A percentile compares a stretch with the other conserved stretches of the same genome.
phyloP scores from a whole-genome alignment of 2,113 vertebrate species.

The Aphyosemion australe region DNA sequence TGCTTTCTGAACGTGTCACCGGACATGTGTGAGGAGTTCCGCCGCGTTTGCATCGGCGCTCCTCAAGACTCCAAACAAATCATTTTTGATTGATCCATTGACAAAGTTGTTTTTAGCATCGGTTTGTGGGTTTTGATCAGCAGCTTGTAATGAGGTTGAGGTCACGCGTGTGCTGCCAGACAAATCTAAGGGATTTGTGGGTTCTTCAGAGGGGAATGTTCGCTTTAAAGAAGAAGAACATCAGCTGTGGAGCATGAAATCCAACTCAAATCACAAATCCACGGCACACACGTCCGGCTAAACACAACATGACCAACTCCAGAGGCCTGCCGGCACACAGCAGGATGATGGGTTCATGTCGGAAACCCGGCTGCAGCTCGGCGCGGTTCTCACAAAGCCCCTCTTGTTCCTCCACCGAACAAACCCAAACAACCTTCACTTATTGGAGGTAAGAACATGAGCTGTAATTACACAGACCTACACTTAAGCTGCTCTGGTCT shows the following conservation, averaged over 20 bases:
- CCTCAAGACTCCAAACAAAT: conserved; percentile 24
- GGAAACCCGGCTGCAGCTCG: conserved; percentile 32
- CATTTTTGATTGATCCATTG: conserved; percentile 28
- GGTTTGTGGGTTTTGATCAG: conserved; percentile 23
- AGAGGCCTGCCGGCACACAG: conserved; percentile 55
- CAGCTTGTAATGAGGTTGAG: conserved; percentile 34
- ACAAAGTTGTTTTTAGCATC: conserved; percentile 1
- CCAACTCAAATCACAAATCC: conserved; percentile 54
- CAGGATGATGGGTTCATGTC: conserved; percentile 45
- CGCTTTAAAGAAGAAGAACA: conserved; percentile 41
- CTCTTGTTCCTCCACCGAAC: conserved; percentile 55
- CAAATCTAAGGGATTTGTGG: conserved; percentile 20
- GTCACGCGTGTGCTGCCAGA: conserved; percentile 3
- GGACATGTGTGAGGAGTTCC: conserved; percentile 33
- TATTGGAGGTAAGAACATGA: conserved; percentile 62
- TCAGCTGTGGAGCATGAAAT: conserved; percentile 14
- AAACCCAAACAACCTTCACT: conserved; percentile 59
- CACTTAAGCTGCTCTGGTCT: conserved; percentile 56
- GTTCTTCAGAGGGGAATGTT: conserved; percentile 56
- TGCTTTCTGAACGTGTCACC: conserved; percentile 46
- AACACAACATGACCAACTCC: conserved; percentile 53
- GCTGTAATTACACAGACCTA: conserved; percentile 61
- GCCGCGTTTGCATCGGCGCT: conserved; percentile 21
- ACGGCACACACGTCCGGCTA: conserved; percentile 8
- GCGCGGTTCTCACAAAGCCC: conserved; percentile 58